phyloP scores from a whole-genome alignment of 2,113 vertebrate genomes.

The Oryzias curvinotus region DNA sequence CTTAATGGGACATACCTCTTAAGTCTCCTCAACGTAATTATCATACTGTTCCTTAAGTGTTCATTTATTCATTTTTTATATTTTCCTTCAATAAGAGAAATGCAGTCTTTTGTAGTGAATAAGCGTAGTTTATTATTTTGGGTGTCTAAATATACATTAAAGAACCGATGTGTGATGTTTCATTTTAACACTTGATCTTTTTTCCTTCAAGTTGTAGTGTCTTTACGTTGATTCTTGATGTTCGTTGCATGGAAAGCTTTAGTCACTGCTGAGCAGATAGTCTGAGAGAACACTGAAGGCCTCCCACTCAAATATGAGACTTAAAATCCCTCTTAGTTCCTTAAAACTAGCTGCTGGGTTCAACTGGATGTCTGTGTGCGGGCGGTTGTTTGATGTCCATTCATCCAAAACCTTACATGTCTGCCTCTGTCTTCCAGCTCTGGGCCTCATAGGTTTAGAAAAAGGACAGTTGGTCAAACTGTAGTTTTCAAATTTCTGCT shows the following conservation, averaged over 20 bases:
- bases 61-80: not conserved
- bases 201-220: no score
- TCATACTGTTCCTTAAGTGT: not conserved
- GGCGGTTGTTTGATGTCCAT: constrained; percentile 57
- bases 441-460: constrained; percentile 43
- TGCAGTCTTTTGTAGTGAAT: not conserved
- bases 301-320: constrained; percentile 65
- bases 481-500: constrained; percentile 5
- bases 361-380: constrained; percentile 54
- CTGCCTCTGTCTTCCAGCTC: constrained; percentile 49
- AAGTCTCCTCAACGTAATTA: not conserved
- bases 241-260: constrained; percentile 36
- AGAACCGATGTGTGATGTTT: no score
- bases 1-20: not conserved
- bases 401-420: constrained; percentile 58
- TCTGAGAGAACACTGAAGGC: constrained; percentile 32
- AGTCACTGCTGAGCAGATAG: constrained; percentile 13
- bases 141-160: no score
- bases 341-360: constrained; percentile 64
- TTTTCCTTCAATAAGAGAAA: not conserved
- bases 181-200: no score
- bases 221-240: no score
- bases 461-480: constrained; percentile 50
- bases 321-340: constrained; percentile 64
- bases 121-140: not conserved